Evolutionary conservation across 2,113 vertebrate species (phyloP).

Genomic region (Pica pica): DNA sequence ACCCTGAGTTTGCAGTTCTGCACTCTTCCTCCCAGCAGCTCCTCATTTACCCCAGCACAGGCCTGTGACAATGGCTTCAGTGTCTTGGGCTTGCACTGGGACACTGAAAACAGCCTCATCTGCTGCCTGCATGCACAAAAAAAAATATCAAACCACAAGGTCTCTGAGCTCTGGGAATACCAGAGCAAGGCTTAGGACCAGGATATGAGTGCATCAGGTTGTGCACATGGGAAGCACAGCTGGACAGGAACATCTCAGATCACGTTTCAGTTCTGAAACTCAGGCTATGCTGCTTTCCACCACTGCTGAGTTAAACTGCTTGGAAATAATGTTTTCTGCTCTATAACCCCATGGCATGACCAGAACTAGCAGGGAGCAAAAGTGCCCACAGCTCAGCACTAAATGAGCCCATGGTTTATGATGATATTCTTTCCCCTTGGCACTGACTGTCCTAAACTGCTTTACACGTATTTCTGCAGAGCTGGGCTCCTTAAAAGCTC

Average conservation of each 20-base stretch:
- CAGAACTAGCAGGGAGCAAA: conserved; percentile 32
- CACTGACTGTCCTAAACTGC: not conserved
- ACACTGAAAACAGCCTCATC: not conserved
- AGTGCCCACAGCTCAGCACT: not conserved
- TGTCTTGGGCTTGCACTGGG: not conserved
- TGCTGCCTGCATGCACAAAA: not conserved
- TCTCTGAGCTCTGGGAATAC: not conserved
- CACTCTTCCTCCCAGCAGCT: not conserved
- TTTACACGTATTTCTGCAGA: not conserved
- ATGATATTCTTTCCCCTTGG: not conserved
- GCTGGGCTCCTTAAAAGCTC: not conserved
- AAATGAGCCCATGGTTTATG: not conserved
- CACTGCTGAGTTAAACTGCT: conserved; percentile 14
- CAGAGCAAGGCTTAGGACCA: not conserved
- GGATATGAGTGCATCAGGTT: not conserved
- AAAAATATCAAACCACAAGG: not conserved
- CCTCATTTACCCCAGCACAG: not conserved
- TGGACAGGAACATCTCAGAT: not conserved
- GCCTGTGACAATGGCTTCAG: not conserved
- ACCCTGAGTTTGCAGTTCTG: not conserved
- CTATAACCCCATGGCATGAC: conserved; percentile 18
- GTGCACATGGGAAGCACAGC: not conserved
- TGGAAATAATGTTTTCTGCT: conserved; percentile 41
- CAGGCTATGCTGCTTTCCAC: not conserved
- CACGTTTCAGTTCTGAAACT: not conserved